A percentile compares a stretch with the other conserved stretches of the same genome.
Conservation (phyloP, 1,140 invertebrate species). For the Venturia canescens region DNA sequence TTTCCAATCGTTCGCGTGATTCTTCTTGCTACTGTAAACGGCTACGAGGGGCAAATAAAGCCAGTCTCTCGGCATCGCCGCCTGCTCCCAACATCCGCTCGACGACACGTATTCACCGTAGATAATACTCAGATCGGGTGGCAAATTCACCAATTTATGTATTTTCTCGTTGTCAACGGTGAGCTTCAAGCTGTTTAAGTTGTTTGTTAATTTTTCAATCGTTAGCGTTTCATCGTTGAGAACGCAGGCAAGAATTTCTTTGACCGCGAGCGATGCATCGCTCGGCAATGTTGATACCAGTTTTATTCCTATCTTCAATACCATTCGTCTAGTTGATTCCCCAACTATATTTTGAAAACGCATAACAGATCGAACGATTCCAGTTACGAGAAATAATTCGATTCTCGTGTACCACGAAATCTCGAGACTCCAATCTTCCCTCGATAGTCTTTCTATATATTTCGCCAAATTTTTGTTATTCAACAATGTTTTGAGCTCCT, state of each 20-base stretch:
- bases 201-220: conserved; percentile 51
- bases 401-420: conserved; percentile 71
- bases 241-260: conserved; percentile 59
- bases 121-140: conserved; percentile 47
- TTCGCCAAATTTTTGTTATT: conserved; percentile 58
- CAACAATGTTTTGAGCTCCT: conserved; percentile 59
- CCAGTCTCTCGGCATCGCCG: conserved; percentile 82
- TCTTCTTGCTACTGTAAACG: conserved; percentile 75
- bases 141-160: conserved; percentile 42
- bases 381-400: conserved; percentile 66
- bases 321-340: conserved; percentile 37
- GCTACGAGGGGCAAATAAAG: conserved; percentile 81
- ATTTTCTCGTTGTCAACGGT: conserved; percentile 23
- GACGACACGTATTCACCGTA: conserved; percentile 64
- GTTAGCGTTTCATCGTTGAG: conserved; percentile 61
- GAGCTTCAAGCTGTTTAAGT: conserved; percentile 54
- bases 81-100: conserved; percentile 66
- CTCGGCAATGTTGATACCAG: conserved; percentile 69
- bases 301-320: conserved; percentile 71
- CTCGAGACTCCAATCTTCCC: conserved; percentile 66
- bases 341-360: conserved; percentile 29
- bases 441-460: conserved; percentile 64
- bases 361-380: conserved; percentile 57
- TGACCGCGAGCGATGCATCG: conserved; percentile 57
- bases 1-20: conserved; percentile 42